Percentiles rank a stretch among this genome's conserved stretches.
These are phyloP conservation scores for Elephas maximus DNA, from an alignment of 2,113 vertebrate genomes.

Conservation along the genomic window DNA sequence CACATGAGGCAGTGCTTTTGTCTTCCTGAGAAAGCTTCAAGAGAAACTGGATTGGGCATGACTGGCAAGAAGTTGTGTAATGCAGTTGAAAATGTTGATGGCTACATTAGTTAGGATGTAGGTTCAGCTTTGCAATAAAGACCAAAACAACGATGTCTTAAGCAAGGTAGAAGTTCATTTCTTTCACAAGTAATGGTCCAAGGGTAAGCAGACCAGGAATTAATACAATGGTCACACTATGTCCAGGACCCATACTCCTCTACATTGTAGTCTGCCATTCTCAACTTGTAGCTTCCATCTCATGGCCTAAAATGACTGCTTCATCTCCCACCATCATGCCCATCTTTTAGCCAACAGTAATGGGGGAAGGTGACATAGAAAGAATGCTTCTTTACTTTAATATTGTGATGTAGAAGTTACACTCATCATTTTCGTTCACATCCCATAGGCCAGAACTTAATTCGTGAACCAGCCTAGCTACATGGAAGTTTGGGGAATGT, in stretches of 20 bases:
- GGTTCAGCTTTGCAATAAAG: neutral
- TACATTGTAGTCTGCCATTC: neutral
- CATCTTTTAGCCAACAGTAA: neutral
- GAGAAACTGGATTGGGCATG: neutral
- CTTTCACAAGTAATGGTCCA: neutral
- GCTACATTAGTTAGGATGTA: neutral
- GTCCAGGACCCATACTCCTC: neutral
- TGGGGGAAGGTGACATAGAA: neutral
- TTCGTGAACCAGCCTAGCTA: neutral
- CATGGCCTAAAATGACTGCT: neutral
- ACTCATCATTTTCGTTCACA: neutral
- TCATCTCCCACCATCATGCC: neutral
- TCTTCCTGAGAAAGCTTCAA: constrained; percentile 23
- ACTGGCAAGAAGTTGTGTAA: neutral
- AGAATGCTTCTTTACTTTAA: neutral
- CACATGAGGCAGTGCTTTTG: neutral
- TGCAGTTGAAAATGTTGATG: neutral
- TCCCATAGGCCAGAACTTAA: neutral
- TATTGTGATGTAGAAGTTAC: neutral
- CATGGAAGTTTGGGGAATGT: constrained; percentile 1
- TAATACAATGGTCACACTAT: neutral
- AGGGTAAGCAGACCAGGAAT: neutral
- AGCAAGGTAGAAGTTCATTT: neutral
- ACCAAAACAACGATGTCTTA: neutral
- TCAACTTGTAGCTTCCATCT: neutral